Base-by-base conservation (phyloP, 2,797 vertebrate genomes). In the Lepidocolaptes lacrymiger region DNA sequence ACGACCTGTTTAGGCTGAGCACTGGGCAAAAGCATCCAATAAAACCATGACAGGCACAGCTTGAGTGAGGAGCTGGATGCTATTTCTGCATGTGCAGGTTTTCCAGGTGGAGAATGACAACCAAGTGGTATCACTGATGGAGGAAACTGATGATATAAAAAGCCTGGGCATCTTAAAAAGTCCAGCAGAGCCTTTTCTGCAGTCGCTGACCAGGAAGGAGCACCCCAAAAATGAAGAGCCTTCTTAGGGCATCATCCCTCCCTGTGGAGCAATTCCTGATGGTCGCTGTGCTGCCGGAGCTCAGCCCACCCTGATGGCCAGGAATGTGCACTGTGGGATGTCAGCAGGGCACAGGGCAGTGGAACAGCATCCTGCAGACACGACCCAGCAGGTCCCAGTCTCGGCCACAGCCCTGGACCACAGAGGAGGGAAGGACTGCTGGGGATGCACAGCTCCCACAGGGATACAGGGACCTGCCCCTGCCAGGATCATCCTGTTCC, bases 41-140 rank as follows among this genome's bases (percentile, higher is more conserved):
- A 61, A 88, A 55, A 41, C 9, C 32, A 41, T 1, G 13, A 52
- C 24, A 81, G 69, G 41, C 36, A 67, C 3, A 9, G 28, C 51
- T 8, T 64, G 58, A 90, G 17, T 21, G 32, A 39, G 77, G 37
- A 0, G 14, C 2, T 49, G 69, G 37, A 61, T 43, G 12, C 43
- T 79, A 22, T 10, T 66, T 66, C 26, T 14, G 8, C 30, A 86
- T 9, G 48, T 44, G 55, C 55, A 32, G 27, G 55, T 71, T 77
- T 92, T 56, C 72, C 80, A 75, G 36, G 54, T 75, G 55, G 94
- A 59, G 79, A 69, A 94, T 66, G 71, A 76, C 51, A 91, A 66
- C 36, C 36, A 92, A 92, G 51, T 22, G 78, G 51, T 59, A 79
- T 44, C 36, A 62, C 11, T 18, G 78, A 76, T 24, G 14, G 49